Percentiles rank a stretch among this genome's conserved stretches.
phyloP scores from a whole-genome alignment of 2,113 vertebrate species.

The Eolophus roseicapilla region DNA sequence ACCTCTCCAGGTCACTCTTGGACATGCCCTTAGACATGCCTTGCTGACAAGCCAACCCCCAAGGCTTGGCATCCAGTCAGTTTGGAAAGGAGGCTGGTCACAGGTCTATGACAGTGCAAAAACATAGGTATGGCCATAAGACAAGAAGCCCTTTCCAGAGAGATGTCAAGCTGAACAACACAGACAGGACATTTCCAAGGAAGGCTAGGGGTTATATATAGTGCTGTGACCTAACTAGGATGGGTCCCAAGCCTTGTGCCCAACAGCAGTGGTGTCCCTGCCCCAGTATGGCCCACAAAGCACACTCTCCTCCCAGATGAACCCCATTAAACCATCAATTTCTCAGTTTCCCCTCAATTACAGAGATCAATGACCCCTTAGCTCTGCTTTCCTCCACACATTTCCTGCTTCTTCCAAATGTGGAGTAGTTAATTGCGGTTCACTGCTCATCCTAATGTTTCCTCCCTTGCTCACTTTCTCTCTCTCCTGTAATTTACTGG shows the following conservation, averaged over 20 bases:
- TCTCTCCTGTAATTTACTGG: slow-evolving; percentile 40
- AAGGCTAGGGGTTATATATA: not conserved
- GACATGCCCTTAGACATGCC: not conserved
- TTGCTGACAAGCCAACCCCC: not conserved
- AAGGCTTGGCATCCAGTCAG: not conserved
- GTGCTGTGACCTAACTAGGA: not conserved
- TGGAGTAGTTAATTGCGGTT: slow-evolving; percentile 45
- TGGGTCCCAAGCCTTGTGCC: not conserved
- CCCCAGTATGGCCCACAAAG: not conserved
- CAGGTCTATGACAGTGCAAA: not conserved
- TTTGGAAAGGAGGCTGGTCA: not conserved
- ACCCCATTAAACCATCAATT: slow-evolving; percentile 46
- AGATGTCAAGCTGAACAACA: not conserved
- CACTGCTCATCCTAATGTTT: slow-evolving; percentile 53
- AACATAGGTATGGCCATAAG: not conserved
- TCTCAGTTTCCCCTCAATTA: slow-evolving; percentile 54
- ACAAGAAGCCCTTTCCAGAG: not conserved
- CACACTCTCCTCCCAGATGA: not conserved
- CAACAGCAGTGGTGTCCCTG: not conserved
- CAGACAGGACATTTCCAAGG: not conserved
- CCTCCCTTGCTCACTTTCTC: slow-evolving; percentile 2
- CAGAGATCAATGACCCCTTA: slow-evolving; percentile 42
- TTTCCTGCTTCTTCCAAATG: slow-evolving; percentile 53
- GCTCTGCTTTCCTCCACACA: slow-evolving; percentile 6
- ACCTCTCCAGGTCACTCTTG: not conserved